Conservation (phyloP, 2,888 invertebrate species). For the Drosophila putrida region DNA sequence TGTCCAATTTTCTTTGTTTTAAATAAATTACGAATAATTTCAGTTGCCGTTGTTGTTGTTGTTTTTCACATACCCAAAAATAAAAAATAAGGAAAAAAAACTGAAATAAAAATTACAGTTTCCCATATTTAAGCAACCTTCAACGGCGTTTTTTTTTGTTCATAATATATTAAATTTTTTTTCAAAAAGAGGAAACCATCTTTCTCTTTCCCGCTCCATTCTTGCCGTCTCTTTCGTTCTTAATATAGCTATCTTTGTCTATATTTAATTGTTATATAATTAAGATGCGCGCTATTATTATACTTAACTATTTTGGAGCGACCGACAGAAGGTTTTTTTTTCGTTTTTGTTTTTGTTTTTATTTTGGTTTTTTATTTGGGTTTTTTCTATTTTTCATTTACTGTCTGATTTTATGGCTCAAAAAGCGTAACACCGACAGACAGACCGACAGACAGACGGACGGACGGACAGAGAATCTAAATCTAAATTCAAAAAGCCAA, state of each 20-base stretch:
- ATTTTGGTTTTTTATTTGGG: conserved; percentile 6
- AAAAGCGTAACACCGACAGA: conserved; percentile 71
- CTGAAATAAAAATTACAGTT: conserved; percentile 54
- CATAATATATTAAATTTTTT: background rate
- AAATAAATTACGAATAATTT: conserved; percentile 67
- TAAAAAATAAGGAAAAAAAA: conserved; percentile 14
- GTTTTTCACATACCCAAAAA: conserved; percentile 11
- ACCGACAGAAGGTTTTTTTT: conserved; percentile 33
- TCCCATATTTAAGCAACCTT: conserved; percentile 71
- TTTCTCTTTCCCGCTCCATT: background rate
- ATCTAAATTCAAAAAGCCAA: conserved; percentile 51
- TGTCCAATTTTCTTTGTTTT: conserved; percentile 73
- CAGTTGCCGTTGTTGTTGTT: conserved; percentile 19
- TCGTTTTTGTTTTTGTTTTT: conserved; percentile 22
- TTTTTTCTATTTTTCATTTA: conserved; percentile 51
- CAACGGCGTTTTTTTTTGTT: conserved; percentile 10
- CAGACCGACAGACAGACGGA: conserved; percentile 9
- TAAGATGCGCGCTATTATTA: conserved; percentile 79
- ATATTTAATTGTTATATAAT: conserved; percentile 76
- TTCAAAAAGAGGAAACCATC: conserved; percentile 21
- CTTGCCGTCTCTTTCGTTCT: conserved; percentile 5
- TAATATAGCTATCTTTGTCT: conserved; percentile 16
- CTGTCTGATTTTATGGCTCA: conserved; percentile 76
- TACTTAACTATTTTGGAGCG: conserved; percentile 66
- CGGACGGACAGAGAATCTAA: conserved; percentile 30